Base-by-base conservation (phyloP, 1,140 invertebrate genomes). In the Medauroidea extradentata region DNA sequence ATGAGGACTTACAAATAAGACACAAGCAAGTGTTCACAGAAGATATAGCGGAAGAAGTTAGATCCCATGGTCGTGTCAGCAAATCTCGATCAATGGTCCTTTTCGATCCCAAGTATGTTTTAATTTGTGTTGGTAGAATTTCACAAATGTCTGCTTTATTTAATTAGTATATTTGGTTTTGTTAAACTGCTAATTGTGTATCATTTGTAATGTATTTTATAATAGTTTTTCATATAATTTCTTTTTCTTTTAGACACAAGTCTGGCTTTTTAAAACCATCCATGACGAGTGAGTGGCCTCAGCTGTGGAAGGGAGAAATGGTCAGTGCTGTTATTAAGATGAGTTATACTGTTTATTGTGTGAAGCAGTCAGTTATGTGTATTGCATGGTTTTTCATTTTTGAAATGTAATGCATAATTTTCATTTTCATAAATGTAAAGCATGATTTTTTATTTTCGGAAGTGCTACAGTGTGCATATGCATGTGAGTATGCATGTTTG, bases 231-330 rank as follows among this genome's bases (percentile, higher is more conserved):
- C 13, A 46, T 23, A 2, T 23, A 46, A n/a, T 46, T 18, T 19
- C 18, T 44, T 11, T 53, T 53, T 3, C 19, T 25, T 16, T 13
- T 27, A 44, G 53, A 25, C 39, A 55, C 18, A 55, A 55, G 24
- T 43, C 53, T 34, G 29, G 29, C 29, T 34, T 34, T 34, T 34
- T 34, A 34, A 34, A 34, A 55, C 39, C 53, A 11, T 55, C 53
- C 23, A 27, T 46, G 7, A 44, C 56, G 9, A 49, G 48, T n/a
- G 50, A 77, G 63, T 78, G 77, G 77, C 75, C 75, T 5, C 73
- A 78, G 62, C 63, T 78, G 29, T 76, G 71, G 59, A 73, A 77
- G 67, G 75, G 76, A 19, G 73, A 77, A 57, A 74, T 76, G 73
- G 75, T 78, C 64, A 65, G 60, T 59, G 24, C 27, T 3, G n/a